Evolutionary conservation across 2,888 invertebrate genomes (phyloP).

Genomic region (Sphecodes monilicornis): DNA sequence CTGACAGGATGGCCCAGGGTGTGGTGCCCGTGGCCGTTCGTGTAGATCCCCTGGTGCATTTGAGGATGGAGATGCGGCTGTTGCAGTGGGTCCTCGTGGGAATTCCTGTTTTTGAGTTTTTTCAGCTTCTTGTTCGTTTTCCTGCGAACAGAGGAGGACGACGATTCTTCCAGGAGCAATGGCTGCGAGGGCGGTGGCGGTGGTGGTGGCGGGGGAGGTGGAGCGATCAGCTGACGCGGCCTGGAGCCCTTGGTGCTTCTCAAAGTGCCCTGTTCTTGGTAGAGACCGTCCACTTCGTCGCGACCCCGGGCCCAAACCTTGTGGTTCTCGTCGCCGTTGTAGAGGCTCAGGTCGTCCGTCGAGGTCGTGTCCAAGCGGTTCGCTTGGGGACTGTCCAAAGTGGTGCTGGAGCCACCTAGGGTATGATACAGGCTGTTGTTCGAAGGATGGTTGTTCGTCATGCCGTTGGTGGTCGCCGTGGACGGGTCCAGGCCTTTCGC

Average conservation of each 20-base stretch:
- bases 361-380: constrained; percentile 81
- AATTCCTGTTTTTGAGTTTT: constrained; percentile 77
- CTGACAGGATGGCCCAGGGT: constrained; percentile 81
- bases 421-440: constrained; percentile 82
- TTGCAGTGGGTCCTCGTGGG: constrained; percentile 78
- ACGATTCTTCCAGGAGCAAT: constrained; percentile 78
- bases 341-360: constrained; percentile 93
- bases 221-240: constrained; percentile 94
- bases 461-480: constrained; percentile 75
- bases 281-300: constrained; percentile 89
- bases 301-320: constrained; percentile 95
- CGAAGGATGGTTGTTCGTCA: constrained; percentile 77
- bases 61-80: constrained; percentile 82
- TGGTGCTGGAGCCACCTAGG: constrained; percentile 83
- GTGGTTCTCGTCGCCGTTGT: constrained; percentile 96
- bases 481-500: constrained; percentile 87
- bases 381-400: constrained; percentile 83
- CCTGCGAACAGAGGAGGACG: constrained; percentile 78
- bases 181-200: constrained; percentile 85
- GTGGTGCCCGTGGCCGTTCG: constrained; percentile 82
- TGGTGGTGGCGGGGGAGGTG: constrained; percentile 90
- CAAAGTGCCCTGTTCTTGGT: constrained; percentile 87
- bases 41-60: constrained; percentile 82
- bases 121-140: constrained; percentile 80
- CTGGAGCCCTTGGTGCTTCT: constrained; percentile 86